Conservation (phyloP, 2,888 invertebrate species). For the Lamproptera curius region DNA sequence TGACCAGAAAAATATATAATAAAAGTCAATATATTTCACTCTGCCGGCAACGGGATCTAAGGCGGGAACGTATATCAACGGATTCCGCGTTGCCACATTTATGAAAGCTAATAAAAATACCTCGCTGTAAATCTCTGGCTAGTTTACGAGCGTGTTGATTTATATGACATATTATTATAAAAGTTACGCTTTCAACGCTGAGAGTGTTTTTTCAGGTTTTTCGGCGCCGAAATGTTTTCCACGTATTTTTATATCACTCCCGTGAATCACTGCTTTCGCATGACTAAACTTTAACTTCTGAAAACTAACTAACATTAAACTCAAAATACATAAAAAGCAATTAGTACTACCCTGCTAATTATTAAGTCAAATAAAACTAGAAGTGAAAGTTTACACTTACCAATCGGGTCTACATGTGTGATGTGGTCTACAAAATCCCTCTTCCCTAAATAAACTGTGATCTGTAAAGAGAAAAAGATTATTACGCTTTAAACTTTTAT, state of each 20-base stretch:
- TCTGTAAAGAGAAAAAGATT: constrained; percentile 72
- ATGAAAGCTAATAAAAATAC: constrained; percentile 13
- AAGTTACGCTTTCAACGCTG: background rate
- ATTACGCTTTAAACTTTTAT: too few species aligned
- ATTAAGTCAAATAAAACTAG: background rate
- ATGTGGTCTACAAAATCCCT: constrained; percentile 96
- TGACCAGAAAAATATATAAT: background rate
- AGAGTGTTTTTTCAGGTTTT: background rate
- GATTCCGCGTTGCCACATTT: constrained; percentile 2
- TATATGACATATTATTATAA: background rate
- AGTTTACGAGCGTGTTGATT: background rate
- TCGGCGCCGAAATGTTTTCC: background rate
- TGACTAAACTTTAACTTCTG: background rate
- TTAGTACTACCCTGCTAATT: too few species aligned
- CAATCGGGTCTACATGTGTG: constrained; percentile 94
- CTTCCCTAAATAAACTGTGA: constrained; percentile 94
- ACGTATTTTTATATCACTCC: background rate
- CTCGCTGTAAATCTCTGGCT: constrained; percentile 9
- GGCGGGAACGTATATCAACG: constrained; percentile 9
- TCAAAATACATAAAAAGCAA: background rate
- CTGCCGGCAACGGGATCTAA: background rate
- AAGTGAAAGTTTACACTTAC: constrained; percentile 65
- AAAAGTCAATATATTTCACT: background rate
- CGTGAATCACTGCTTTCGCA: background rate
- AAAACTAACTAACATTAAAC: background rate